Evolutionary conservation across 2,888 invertebrate genomes (phyloP), one percentile per base, ranked within the genome.

Genomic region (Polia nebulosa): DNA sequence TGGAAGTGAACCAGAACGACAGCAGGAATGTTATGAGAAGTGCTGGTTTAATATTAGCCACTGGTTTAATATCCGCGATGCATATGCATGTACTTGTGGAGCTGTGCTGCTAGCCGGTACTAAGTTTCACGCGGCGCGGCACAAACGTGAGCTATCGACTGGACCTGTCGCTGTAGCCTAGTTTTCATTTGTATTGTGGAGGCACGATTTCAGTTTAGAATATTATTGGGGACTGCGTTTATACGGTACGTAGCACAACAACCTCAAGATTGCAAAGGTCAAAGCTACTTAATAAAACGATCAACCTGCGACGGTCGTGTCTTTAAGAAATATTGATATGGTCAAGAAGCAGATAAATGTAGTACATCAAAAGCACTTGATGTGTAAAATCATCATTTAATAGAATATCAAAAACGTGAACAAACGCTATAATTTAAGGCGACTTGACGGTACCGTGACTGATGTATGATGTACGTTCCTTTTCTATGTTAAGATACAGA

Each of bases 171-270:
- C 39, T 36, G 0, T 51, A 64, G 7, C 70, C 76, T 44, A 63
- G 68, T 68, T 78, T 73, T 53, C 66, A 49, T 63, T 57, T 66
- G 78, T 44, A 70, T 63, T 67, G 72, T 80, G 51, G 49, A 45
- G 51, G 44, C 72, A 64, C 22, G 80, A 74, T 58, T 66, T 73
- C n/a, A 49, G 44, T 15, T 63, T 0, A 59, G 27, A 49, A 72
- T 55, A 34, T 20, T 47, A n/a, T 36, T 32, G 34, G 56, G 49
- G 9, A 51, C 36, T 49, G 8, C 25, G 22, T 22, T 3, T 27
- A 39, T 20, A 20, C 17, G 29, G n/a, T 1, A 32, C 13, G 55
- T 7, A n/a, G 1, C 8, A 1, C 29, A 25, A 52, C 15, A 11
- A 7, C 29, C 13, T 34, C 3, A 69, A 57, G 9, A 39, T 71